Evolutionary conservation across 1,140 invertebrate genomes (phyloP).

Genomic region (Drosophila busckii): DNA sequence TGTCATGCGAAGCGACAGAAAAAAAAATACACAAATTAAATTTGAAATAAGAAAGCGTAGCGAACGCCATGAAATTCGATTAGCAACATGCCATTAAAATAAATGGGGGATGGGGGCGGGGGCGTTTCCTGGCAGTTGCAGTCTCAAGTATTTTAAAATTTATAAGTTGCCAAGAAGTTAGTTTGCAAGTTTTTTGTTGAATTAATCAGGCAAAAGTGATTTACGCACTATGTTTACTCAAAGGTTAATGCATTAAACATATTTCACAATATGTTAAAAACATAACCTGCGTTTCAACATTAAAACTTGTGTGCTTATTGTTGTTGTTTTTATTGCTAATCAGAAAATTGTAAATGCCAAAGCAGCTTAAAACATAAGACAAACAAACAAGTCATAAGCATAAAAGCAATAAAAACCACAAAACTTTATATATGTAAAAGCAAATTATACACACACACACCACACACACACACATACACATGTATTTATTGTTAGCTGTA

Average conservation of each 20-base stretch:
- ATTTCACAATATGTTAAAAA: too few relatives aligned
- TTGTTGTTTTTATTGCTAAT: too few relatives aligned
- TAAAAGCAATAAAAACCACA: constrained; percentile 26
- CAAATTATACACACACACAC: too few relatives aligned
- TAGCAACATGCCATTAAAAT: constrained; percentile 73
- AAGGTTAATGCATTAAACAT: too few relatives aligned
- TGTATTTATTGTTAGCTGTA: too few relatives aligned
- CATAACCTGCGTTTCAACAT: too few relatives aligned
- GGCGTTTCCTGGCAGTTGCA: constrained; percentile 21
- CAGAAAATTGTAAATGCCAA: constrained; percentile 9
- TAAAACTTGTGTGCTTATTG: too few relatives aligned
- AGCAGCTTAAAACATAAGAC: constrained; percentile 12
- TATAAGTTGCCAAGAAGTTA: constrained; percentile 75
- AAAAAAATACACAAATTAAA: constrained; percentile 7
- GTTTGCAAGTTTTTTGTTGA: constrained; percentile 65
- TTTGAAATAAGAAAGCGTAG: constrained; percentile 41
- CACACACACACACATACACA: too few relatives aligned
- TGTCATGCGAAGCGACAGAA: constrained; percentile 38
- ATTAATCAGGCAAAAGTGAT: constrained; percentile 69
- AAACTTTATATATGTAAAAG: constrained; percentile 9
- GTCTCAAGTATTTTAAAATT: constrained; percentile 74
- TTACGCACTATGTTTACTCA: constrained; percentile 30
- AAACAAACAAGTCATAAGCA: constrained; percentile 1
- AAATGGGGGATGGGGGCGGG: constrained; percentile 7
- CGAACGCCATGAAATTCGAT: constrained; percentile 71